A percentile compares a stretch with the other conserved stretches of the same genome.
These are phyloP conservation scores for cattle (Bos taurus) DNA, from an alignment of 2,113 vertebrate species.

Conservation along the genomic window DNA sequence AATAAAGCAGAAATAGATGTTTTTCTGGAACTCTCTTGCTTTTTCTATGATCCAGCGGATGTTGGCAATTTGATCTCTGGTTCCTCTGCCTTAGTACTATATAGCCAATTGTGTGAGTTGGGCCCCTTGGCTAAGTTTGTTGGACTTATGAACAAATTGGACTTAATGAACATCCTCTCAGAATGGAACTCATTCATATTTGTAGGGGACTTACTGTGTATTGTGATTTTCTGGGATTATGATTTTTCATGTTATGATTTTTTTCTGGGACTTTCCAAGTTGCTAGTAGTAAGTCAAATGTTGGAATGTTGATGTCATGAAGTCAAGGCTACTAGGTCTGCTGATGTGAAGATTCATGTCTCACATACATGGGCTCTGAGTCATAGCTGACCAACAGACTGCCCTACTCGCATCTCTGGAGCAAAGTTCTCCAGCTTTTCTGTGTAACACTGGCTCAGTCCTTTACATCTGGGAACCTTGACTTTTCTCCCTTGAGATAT, in stretches of 20 bases:
- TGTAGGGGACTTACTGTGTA: background rate
- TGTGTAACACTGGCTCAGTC: background rate
- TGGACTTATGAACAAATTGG: background rate
- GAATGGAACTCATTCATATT: background rate
- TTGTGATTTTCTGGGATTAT: background rate
- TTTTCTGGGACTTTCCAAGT: background rate
- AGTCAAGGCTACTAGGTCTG: background rate
- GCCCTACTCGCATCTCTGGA: background rate
- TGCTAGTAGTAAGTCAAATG: background rate
- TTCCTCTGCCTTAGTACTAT: background rate
- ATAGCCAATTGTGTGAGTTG: background rate
- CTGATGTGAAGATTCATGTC: background rate
- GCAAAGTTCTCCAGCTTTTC: background rate
- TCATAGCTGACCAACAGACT: background rate
- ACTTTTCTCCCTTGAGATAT: background rate
- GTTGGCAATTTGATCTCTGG: too few relatives aligned
- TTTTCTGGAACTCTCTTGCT: too few relatives aligned
- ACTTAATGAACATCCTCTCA: background rate
- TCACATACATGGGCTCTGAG: background rate
- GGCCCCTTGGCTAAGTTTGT: background rate
- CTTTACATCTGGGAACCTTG: background rate
- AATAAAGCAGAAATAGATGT: too few relatives aligned
- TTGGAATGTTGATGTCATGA: background rate
- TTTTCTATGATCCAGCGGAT: too few relatives aligned
- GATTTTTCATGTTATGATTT: background rate